Evolutionary conservation across 2,888 invertebrate species (phyloP), one percentile per base, ranked within the genome.

Genomic region (Eurytoma californica): DNA sequence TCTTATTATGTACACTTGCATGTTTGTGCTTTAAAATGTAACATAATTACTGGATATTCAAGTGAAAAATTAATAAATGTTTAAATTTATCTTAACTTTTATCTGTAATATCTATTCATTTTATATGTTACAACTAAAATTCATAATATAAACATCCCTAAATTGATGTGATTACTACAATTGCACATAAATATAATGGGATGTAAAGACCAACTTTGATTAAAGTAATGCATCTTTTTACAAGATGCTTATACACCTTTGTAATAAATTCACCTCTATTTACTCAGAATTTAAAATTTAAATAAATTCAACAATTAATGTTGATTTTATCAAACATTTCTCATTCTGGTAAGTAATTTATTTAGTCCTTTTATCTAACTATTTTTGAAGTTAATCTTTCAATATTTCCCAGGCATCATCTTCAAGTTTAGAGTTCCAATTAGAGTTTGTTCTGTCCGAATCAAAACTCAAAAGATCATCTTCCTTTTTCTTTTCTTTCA

Each of bases 381-480:
- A 81, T 73, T 75, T 79, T 82, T 80, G 72, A 72, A 79, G 82
- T 87, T 87, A 90, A 86, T 88, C 86, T 83, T 89, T 89, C 76
- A 90, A 81, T 85, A 89, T 88, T 79, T 89, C 88, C 90, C 89
- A 89, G 28, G 89, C 90, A 80, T 90, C 90, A 39, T 90, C 89
- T 83, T 90, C 90, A 5, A 87, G 80, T 83, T 90, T 89, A 0
- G 87, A 86, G 80, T 89, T 86, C 84, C 85, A 87, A 47, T 61
- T 86, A n/a, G 86, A 85, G 57, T 83, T 80, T 58, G 85, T 85
- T 82, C 83, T 85, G 66, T 87, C 86, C 28, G 84, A 83, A 65
- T 88, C 87, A 57, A 88, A 88, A 80, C 85, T 87, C 30, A 89
- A 88, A 24, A 89, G 80, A 3, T 87, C 82, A 49, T 86, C 85